Percentiles rank a stretch among this genome's conserved stretches.
These are phyloP conservation scores for Brachionus manjavacas DNA, from an alignment of 1,140 invertebrate genomes.

Conservation along the genomic window DNA sequence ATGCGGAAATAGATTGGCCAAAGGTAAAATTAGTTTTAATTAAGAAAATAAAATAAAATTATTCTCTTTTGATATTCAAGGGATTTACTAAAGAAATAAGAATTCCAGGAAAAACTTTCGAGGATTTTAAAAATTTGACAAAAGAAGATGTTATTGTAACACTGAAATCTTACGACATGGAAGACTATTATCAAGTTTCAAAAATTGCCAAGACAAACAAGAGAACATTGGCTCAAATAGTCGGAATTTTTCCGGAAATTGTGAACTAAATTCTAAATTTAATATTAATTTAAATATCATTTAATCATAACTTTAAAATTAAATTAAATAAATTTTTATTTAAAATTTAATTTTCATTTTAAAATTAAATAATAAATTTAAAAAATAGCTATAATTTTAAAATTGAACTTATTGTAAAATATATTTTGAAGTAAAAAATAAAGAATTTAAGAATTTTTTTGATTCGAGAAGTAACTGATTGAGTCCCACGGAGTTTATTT, in stretches of 20 bases:
- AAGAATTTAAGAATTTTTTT: too few relatives aligned
- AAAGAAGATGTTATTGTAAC: neutral
- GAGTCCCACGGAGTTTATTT: too few relatives aligned
- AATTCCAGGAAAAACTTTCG: neutral
- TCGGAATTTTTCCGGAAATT: neutral
- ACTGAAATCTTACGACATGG: neutral
- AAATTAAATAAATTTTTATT: too few relatives aligned
- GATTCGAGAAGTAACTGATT: too few relatives aligned
- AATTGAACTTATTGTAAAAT: too few relatives aligned
- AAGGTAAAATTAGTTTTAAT: neutral
- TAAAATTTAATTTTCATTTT: too few relatives aligned
- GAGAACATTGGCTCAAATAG: neutral
- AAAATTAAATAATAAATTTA: too few relatives aligned
- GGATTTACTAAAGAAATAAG: neutral
- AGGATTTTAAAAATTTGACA: neutral
- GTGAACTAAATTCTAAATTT: neutral
- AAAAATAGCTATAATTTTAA: too few relatives aligned
- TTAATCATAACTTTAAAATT: neutral
- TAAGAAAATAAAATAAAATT: neutral
- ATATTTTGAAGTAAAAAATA: too few relatives aligned
- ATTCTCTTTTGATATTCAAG: neutral
- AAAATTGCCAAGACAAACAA: neutral
- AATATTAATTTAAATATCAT: neutral
- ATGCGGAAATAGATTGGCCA: neutral
- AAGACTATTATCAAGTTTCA: neutral